Percentiles rank a stretch among this genome's conserved stretches.
Conservation (phyloP, 1,140 invertebrate genomes). For the Capitella teleta region DNA sequence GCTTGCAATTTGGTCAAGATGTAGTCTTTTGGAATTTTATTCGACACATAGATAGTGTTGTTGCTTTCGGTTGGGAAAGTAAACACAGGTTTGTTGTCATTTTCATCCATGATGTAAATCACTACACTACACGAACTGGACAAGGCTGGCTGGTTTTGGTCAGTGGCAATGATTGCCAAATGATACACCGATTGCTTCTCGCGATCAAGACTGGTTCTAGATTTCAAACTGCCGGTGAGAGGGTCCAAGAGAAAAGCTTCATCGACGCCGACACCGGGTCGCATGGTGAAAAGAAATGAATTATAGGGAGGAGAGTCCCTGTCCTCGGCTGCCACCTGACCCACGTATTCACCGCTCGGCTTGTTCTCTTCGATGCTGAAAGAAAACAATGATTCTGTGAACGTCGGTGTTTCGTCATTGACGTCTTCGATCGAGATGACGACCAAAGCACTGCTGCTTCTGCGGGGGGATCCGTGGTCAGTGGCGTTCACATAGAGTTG, state of each 20-base stretch:
- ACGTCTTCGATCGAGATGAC: conserved; percentile 75
- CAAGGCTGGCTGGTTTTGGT: conserved; percentile 67
- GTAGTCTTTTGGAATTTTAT: background rate
- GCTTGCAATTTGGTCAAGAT: conserved; percentile 5
- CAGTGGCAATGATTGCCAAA: conserved; percentile 68
- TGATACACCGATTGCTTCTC: conserved; percentile 51
- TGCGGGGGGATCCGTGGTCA: conserved; percentile 67
- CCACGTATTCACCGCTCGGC: background rate
- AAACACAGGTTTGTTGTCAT: conserved; percentile 86
- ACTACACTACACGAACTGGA: conserved; percentile 20
- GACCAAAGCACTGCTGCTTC: conserved; percentile 54
- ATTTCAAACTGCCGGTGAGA: conserved; percentile 67
- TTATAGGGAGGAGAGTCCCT: background rate
- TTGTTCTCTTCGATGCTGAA: background rate
- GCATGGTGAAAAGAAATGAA: background rate
- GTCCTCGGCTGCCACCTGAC: background rate
- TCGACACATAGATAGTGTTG: conserved; percentile 2
- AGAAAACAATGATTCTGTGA: conserved; percentile 63
- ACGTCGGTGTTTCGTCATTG: conserved; percentile 89
- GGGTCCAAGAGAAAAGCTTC: conserved; percentile 36
- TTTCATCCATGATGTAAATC: conserved; percentile 58
- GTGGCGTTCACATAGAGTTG: conserved; percentile 71
- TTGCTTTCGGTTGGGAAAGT: conserved; percentile 12
- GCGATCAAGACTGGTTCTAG: conserved; percentile 74
- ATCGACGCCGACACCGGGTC: conserved; percentile 68